phyloP scores from a whole-genome alignment of 2,888 invertebrate species.

The Phalangium opilio region DNA sequence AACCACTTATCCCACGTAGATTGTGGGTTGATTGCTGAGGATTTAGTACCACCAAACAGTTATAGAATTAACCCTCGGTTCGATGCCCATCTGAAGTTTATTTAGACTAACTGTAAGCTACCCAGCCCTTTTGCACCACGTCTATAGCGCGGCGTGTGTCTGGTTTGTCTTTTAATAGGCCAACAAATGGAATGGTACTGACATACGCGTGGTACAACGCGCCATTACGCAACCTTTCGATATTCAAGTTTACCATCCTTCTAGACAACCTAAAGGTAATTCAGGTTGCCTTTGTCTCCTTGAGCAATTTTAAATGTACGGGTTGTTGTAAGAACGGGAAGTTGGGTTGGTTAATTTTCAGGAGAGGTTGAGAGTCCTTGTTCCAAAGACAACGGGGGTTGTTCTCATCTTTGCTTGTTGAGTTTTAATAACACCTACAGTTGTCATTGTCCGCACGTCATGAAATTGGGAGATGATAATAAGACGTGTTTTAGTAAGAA shows the following conservation, averaged over 20 bases:
- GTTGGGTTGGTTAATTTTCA: too few species aligned
- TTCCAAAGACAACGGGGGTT: slow-evolving; percentile 50
- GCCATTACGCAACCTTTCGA: slow-evolving; percentile 81
- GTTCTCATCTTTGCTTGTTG: slow-evolving; percentile 65
- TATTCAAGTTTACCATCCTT: slow-evolving; percentile 63
- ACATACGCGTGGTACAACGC: slow-evolving; percentile 59
- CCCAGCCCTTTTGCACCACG: too few species aligned
- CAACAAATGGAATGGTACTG: slow-evolving; percentile 68
- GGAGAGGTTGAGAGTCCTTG: slow-evolving; percentile 45
- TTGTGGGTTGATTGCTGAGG: too few species aligned
- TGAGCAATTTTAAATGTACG: too few species aligned
- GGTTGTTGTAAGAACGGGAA: too few species aligned
- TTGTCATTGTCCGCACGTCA: slow-evolving; percentile 76
- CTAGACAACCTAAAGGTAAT: slow-evolving; percentile 48
- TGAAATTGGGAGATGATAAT: slow-evolving; percentile 51
- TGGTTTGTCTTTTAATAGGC: slow-evolving; percentile 35
- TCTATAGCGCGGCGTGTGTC: too few species aligned
- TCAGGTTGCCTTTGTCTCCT: too few species aligned
- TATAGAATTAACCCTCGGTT: too few species aligned
- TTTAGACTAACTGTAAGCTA: too few species aligned
- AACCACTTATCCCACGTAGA: too few species aligned
- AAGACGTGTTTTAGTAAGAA: slow-evolving; percentile 48
- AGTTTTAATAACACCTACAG: slow-evolving; percentile 45
- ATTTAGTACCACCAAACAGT: too few species aligned
- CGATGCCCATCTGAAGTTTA: too few species aligned